Evolutionary conservation across 2,888 invertebrate species (phyloP).

Genomic region (Rhaphigaster nebulosa): DNA sequence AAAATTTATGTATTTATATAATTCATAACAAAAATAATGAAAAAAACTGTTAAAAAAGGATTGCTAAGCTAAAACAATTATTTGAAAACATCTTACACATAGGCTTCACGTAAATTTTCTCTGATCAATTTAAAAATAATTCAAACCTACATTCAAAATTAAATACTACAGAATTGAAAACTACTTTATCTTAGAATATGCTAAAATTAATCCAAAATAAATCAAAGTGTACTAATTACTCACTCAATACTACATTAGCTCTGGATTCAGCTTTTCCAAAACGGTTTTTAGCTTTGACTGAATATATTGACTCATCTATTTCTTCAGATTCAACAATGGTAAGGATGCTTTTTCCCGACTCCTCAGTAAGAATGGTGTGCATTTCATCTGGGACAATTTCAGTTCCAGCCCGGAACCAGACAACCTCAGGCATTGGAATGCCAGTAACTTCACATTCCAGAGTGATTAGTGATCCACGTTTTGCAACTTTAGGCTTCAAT

Average conservation of each 20-base stretch:
- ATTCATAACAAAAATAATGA: not conserved
- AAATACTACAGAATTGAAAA: not conserved
- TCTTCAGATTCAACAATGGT: constrained; percentile 76
- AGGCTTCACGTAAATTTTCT: not conserved
- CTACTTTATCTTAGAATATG: not conserved
- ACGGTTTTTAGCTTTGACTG: constrained; percentile 80
- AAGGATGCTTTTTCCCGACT: constrained; percentile 76
- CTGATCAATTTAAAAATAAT: not conserved
- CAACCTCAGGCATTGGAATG: constrained; percentile 78
- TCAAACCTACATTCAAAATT: not conserved
- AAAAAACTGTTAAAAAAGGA: no score
- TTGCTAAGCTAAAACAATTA: not conserved
- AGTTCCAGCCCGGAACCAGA: constrained; percentile 78
- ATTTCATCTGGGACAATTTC: constrained; percentile 75
- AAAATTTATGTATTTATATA: not conserved
- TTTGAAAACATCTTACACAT: not conserved
- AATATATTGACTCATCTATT: constrained; percentile 79
- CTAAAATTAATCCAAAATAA: not conserved
- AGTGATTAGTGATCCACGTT: constrained; percentile 75
- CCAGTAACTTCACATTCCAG: constrained; percentile 79
- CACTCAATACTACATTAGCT: constrained; percentile 78
- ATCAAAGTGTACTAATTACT: constrained; percentile 60
- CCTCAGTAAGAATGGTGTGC: constrained; percentile 74
- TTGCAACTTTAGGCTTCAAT: constrained; percentile 76
- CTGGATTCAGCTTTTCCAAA: constrained; percentile 81